A percentile compares a stretch with the other conserved stretches of the same genome.
These are phyloP conservation scores for Cosmopolites sordidus DNA, from an alignment of 2,888 invertebrate genomes.

Conservation along the genomic window DNA sequence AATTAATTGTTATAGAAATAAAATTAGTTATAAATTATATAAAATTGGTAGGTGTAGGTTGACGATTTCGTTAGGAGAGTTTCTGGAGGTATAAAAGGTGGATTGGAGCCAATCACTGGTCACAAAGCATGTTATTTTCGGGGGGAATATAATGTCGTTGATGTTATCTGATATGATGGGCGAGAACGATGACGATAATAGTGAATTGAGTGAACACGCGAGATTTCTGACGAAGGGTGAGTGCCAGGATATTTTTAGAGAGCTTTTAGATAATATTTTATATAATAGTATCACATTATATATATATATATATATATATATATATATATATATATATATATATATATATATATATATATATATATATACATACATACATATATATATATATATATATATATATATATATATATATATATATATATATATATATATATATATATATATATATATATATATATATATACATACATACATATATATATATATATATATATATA, in stretches of 20 bases:
- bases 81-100: slow-evolving; percentile 22
- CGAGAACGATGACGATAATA: slow-evolving; percentile 74
- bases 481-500: no score
- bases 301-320: no score
- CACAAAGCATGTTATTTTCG: slow-evolving; percentile 19
- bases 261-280: no score
- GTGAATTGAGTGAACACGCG: slow-evolving; percentile 61
- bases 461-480: no score
- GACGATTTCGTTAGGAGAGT: slow-evolving; percentile 19
- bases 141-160: slow-evolving; percentile 35
- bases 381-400: no score
- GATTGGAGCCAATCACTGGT: slow-evolving; percentile 3
- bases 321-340: no score
- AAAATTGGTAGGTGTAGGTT: slow-evolving; percentile 29
- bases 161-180: slow-evolving; percentile 49
- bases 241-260: background rate
- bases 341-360: no score
- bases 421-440: no score
- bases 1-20: slow-evolving; percentile 15
- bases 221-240: slow-evolving; percentile 73
- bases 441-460: no score
- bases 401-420: no score
- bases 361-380: no score
- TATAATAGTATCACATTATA: no score
- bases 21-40: slow-evolving; percentile 28